A percentile compares a stretch with the other conserved stretches of the same genome.
Evolutionary conservation across 2,113 vertebrate species (phyloP).

Genomic region (Penelope pileata): DNA sequence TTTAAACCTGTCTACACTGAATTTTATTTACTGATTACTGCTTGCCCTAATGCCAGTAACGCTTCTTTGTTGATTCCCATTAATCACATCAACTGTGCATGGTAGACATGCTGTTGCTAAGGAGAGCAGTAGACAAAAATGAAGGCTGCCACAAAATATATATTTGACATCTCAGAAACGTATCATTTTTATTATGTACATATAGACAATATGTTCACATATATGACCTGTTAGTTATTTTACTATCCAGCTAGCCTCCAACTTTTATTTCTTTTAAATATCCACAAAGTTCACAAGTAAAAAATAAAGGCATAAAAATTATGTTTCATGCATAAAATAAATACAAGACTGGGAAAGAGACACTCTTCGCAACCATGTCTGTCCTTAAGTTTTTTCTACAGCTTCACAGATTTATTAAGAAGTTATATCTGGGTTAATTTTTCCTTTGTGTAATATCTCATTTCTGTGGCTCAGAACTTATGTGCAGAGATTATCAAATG

Average conservation of each 20-base stretch:
- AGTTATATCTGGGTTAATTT: slow-evolving; percentile 72
- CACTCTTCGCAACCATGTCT: slow-evolving; percentile 36
- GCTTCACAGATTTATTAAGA: slow-evolving; percentile 54
- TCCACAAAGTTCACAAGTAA: background rate
- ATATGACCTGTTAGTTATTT: background rate
- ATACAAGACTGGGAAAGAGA: slow-evolving; percentile 13
- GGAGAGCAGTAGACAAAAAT: background rate
- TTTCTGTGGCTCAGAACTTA: slow-evolving; percentile 73
- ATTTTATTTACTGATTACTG: background rate
- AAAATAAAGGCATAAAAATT: slow-evolving; percentile 48
- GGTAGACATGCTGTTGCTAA: background rate
- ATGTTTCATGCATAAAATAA: slow-evolving; percentile 10
- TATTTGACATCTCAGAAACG: background rate
- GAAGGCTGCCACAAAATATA: background rate
- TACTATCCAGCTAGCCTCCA: background rate
- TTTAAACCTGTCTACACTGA: background rate
- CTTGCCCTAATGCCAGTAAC: background rate
- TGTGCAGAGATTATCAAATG: slow-evolving; percentile 80
- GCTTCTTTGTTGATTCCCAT: background rate
- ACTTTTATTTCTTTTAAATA: background rate
- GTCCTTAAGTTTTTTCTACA: slow-evolving; percentile 47
- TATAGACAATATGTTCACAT: background rate
- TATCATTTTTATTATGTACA: background rate
- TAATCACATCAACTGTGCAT: background rate
- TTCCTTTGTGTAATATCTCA: slow-evolving; percentile 69